Base-by-base conservation (phyloP, 2,888 invertebrate genomes). In the Drepanosiphum platanoidis region DNA sequence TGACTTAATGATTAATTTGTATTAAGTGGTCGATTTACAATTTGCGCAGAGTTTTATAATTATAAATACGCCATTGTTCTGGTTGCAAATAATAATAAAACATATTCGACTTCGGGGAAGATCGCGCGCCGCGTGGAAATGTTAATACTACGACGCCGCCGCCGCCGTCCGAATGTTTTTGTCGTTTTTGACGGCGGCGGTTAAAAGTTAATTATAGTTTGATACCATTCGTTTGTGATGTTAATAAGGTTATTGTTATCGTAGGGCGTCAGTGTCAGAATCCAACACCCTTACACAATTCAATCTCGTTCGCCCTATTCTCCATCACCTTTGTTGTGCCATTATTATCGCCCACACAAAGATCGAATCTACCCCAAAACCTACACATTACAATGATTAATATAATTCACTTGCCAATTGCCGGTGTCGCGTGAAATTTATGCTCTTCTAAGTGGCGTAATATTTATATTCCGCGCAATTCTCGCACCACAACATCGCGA, bases 181-280 rank as follows among this genome's bases (percentile, higher is more conserved):
- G 83, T 75, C 75, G 83, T 84, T 84, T 84, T 84, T 84, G 83
- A 84, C 75, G 36, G 75, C 30, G 83, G 75, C 75, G n/a, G n/a
- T 84, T 84, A 84, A 71, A 84, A 84, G 83, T 84, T 84, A 84
- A 84, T 84, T 84, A 84, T 84, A 68, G 83, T 84, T 77, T 36
- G 83, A 75, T 84, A 84, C 83, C 83, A 77, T 46, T 84, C 36
- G 34, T 75, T 84, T 84, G 75, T 84, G 30, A 84, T 84, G 83
- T 75, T 84, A 84, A 84, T 84, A 75, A 84, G 83, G 75, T 68
- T 68, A 84, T 84, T 84, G 83, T 84, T 77, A 36, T 84, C 66
- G 64, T 66, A 83, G 74, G 83, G 83, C 74, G 83, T 77, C 83
- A 84, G 83, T 34, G 83, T 66, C 83, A 75, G 83, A 42, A 66